Evolutionary conservation across 1,140 invertebrate species (phyloP).

Genomic region (Drosophila gunungcola): DNA sequence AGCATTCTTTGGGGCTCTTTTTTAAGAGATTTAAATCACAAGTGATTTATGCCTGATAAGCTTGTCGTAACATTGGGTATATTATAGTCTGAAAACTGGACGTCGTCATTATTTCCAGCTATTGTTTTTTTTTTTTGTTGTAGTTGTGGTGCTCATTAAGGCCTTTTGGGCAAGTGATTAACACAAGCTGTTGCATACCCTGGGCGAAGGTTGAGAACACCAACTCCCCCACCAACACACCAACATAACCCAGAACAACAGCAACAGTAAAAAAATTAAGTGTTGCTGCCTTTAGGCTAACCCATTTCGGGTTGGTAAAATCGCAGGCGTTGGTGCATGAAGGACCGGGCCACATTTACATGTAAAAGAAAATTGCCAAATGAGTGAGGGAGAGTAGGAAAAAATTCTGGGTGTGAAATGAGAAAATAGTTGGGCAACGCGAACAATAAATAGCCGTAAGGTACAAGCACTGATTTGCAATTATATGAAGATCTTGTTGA

Average conservation of each 20-base stretch:
- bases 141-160: slow-evolving; percentile 70
- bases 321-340: slow-evolving; percentile 23
- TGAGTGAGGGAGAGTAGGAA: not conserved
- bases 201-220: slow-evolving; percentile 23
- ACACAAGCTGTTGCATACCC: slow-evolving; percentile 73
- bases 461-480: not conserved
- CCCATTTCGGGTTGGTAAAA: slow-evolving; percentile 25
- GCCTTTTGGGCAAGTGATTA: slow-evolving; percentile 73
- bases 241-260: slow-evolving; percentile 7
- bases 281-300: slow-evolving; percentile 33
- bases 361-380: slow-evolving; percentile 53
- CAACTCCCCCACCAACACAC: not conserved
- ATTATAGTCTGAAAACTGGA: slow-evolving; percentile 12
- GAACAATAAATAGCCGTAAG: slow-evolving; percentile 29
- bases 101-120: not conserved
- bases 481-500: not conserved
- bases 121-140: slow-evolving; percentile 17
- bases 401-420: slow-evolving; percentile 25
- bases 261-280: slow-evolving; percentile 39
- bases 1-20: not conserved
- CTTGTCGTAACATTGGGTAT: slow-evolving; percentile 13
- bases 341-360: slow-evolving; percentile 36
- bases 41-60: slow-evolving; percentile 7
- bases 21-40: not conserved
- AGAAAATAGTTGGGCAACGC: slow-evolving; percentile 32